Evolutionary conservation across 2,888 invertebrate species (phyloP).

Genomic region (Caradrina kadenii): DNA sequence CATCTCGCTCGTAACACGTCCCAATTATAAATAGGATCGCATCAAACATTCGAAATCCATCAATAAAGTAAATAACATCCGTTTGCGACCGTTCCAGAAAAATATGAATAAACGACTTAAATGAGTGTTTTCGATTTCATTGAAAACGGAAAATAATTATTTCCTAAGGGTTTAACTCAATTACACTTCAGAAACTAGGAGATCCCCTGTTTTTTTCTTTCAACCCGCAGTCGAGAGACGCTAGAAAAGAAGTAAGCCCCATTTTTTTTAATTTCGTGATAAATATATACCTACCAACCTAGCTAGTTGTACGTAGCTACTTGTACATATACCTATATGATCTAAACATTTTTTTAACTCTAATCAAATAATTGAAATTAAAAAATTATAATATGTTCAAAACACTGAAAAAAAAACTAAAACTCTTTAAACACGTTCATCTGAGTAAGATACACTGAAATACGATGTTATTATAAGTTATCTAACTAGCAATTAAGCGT

Average conservation of each 20-base stretch:
- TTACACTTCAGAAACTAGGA: conserved; percentile 63
- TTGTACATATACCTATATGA: background rate
- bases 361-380: conserved; percentile 3
- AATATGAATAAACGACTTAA: conserved; percentile 57
- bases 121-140: conserved; percentile 64
- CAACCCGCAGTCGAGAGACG: conserved; percentile 5
- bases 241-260: conserved; percentile 13
- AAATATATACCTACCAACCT: no score
- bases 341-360: background rate
- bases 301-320: conserved; percentile 2
- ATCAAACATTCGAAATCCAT: conserved; percentile 53
- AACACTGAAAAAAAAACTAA: background rate
- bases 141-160: conserved; percentile 64
- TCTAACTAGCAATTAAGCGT: conserved; percentile 19
- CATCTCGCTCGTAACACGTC: conserved; percentile 31
- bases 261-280: conserved; percentile 16
- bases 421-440: background rate
- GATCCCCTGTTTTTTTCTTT: conserved; percentile 36
- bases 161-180: conserved; percentile 69
- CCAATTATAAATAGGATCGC: conserved; percentile 50
- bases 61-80: conserved; percentile 64
- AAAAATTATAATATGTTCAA: no score
- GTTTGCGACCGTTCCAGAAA: conserved; percentile 48
- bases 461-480: background rate
- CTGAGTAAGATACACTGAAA: background rate